Evolutionary conservation across 1,140 invertebrate genomes (phyloP).

Genomic region (Pemphigus obesinymphae): DNA sequence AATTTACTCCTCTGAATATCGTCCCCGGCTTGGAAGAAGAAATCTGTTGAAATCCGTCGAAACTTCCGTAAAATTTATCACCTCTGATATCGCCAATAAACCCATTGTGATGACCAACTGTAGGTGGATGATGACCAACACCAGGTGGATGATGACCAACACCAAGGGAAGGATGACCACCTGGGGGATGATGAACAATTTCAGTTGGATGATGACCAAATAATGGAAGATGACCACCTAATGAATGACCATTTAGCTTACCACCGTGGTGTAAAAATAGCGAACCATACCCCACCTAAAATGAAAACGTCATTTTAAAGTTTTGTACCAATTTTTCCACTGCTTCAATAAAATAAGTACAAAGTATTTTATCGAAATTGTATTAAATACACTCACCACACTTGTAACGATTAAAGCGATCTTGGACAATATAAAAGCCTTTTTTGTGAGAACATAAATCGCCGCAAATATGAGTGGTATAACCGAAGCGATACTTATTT

Average conservation of each 20-base stretch:
- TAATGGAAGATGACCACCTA: not conserved
- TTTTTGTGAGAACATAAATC: slow-evolving; percentile 44
- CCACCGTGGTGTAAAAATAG: not conserved
- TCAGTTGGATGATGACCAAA: not conserved
- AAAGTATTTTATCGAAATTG: too few relatives aligned
- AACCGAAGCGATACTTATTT: slow-evolving; percentile 43
- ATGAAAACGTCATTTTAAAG: not conserved
- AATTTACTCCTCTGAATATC: not conserved
- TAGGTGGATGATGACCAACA: not conserved
- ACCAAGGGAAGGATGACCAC: not conserved
- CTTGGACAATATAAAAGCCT: slow-evolving; percentile 45
- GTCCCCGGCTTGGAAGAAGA: not conserved
- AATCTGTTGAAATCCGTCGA: not conserved
- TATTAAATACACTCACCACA: slow-evolving; percentile 21
- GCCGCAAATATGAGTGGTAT: slow-evolving; percentile 43
- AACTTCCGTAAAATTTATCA: not conserved
- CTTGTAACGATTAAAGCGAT: slow-evolving; percentile 43
- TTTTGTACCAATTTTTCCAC: too few relatives aligned
- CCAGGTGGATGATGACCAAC: not conserved
- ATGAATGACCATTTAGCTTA: not conserved
- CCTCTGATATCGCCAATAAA: slow-evolving; percentile 6
- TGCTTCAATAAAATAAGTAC: too few relatives aligned
- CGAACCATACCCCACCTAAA: not conserved
- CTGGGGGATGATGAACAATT: not conserved
- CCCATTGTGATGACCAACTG: not conserved